Percentiles rank a stretch among this genome's conserved stretches.
These are phyloP conservation scores for Laterallus jamaicensis DNA, from an alignment of 2,113 vertebrate species.

Conservation along the genomic window DNA sequence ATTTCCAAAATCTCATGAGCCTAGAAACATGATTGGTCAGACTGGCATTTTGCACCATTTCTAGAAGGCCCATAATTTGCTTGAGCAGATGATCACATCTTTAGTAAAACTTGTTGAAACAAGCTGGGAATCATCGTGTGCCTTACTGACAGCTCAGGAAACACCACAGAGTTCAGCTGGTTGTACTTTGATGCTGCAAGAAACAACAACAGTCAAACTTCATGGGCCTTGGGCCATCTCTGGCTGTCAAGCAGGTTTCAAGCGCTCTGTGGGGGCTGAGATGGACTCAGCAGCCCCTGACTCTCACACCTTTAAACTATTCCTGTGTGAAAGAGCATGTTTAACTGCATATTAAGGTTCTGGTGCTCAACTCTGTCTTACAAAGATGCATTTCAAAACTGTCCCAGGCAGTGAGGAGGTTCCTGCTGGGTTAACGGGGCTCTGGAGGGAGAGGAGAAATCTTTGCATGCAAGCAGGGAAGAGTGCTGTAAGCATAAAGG, in stretches of 20 bases:
- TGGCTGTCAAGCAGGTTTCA: background rate
- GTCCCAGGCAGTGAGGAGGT: background rate
- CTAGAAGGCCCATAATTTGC: background rate
- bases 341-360: background rate
- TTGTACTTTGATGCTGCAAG: background rate
- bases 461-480: background rate
- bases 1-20: background rate
- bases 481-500: fast-evolving
- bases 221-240: background rate
- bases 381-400: background rate
- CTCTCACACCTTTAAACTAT: background rate
- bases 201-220: background rate
- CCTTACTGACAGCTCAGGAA: background rate
- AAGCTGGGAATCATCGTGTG: background rate
- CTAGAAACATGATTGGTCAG: background rate
- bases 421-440: background rate
- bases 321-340: fast-evolving
- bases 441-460: background rate
- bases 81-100: background rate
- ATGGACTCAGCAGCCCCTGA: background rate
- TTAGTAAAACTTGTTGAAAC: background rate
- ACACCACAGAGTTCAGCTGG: background rate
- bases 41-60: background rate
- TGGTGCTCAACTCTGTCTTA: background rate
- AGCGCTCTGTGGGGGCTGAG: background rate